Evolutionary conservation across 2,113 vertebrate genomes (phyloP).

Genomic region (Ibidorhyncha struthersii): DNA sequence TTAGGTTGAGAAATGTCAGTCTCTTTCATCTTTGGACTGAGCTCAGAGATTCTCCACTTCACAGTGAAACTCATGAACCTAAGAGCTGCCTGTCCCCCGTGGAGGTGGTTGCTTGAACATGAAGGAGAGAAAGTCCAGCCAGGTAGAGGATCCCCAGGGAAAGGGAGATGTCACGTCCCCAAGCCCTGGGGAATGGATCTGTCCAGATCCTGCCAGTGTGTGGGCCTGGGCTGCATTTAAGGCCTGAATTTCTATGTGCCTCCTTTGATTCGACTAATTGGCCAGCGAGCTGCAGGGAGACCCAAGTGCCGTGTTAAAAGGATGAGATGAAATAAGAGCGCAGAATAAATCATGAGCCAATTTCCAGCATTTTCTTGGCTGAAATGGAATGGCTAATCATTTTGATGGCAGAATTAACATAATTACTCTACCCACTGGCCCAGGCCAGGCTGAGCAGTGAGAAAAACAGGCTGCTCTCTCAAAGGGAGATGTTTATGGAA

Average conservation of each 20-base stretch:
- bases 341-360: conserved; percentile 61
- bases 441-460: neutral
- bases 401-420: conserved; percentile 53
- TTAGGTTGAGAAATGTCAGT: neutral
- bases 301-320: neutral
- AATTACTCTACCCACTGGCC: conserved; percentile 4
- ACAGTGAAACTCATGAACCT: neutral
- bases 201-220: neutral
- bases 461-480: conserved; percentile 1
- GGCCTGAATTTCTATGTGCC: neutral
- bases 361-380: conserved; percentile 54
- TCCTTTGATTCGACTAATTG: conserved; percentile 7
- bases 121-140: neutral
- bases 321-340: neutral
- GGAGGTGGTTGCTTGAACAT: neutral
- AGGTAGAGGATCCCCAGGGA: neutral
- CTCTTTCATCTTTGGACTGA: neutral
- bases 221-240: neutral
- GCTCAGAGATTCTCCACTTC: neutral
- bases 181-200: accelerated
- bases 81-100: accelerated
- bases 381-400: conserved; percentile 47
- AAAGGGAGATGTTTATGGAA: neutral
- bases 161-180: neutral
- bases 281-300: conserved; percentile 19